A percentile compares a stretch with the other conserved stretches of the same genome.
These are phyloP conservation scores for Trichogramma pretiosum DNA, from an alignment of 1,140 invertebrate species.

Conservation along the genomic window DNA sequence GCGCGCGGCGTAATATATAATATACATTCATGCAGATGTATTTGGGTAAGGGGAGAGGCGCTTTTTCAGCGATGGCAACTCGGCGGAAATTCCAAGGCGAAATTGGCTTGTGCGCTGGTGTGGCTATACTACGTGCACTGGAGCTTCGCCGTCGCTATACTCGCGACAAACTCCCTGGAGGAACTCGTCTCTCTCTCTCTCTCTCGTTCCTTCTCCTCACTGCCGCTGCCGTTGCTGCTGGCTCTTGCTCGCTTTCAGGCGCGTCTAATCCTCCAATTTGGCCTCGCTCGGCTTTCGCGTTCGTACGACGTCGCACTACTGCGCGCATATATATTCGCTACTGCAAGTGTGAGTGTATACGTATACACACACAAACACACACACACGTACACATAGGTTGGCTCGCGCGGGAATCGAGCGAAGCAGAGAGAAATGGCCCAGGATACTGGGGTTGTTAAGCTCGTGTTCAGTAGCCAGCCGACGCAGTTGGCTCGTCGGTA, in stretches of 20 bases:
- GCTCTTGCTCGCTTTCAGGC: constrained; percentile 20
- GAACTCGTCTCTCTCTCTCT: background rate
- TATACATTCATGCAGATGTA: no score
- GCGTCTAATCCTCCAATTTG: constrained; percentile 22
- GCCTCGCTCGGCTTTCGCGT: no score
- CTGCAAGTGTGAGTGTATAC: no score
- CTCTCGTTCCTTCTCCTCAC: background rate
- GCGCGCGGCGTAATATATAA: no score
- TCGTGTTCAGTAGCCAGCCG: background rate
- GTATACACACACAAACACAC: background rate
- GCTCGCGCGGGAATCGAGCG: background rate
- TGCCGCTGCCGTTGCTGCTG: background rate
- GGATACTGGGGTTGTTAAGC: constrained; percentile 8
- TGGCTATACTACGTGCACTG: background rate
- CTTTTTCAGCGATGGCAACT: no score
- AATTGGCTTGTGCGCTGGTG: constrained; percentile 7
- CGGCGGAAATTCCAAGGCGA: constrained; percentile 13
- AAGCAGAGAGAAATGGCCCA: constrained; percentile 8
- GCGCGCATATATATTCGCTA: no score
- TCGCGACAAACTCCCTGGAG: no score
- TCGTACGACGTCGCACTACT: background rate
- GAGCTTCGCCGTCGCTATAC: background rate
- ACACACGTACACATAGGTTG: background rate
- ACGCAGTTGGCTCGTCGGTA: background rate
- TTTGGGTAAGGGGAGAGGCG: no score